Conservation (phyloP, 2,797 vertebrate genomes). For the Lutjanus campechanus region DNA sequence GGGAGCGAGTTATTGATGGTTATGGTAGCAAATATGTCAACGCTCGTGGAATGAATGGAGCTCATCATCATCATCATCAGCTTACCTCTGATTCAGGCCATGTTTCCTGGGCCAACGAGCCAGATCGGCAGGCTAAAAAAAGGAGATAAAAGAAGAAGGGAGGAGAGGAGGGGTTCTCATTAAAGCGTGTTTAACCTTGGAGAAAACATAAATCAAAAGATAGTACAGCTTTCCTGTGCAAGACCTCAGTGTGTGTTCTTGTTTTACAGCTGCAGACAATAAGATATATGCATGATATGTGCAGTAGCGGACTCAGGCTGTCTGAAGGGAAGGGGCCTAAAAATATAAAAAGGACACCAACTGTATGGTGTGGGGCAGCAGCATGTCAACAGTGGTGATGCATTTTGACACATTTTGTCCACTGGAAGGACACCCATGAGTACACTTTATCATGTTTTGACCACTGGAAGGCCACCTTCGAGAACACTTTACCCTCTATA, state of each 20-base stretch:
- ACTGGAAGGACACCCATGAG: no score
- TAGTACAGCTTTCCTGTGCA: background rate
- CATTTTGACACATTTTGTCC: no score
- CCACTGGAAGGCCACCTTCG: no score
- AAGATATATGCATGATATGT: background rate
- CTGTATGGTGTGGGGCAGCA: no score
- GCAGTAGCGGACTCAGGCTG: no score
- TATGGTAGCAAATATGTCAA: conserved; percentile 61
- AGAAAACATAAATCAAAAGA: conserved; percentile 49
- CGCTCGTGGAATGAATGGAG: conserved; percentile 39
- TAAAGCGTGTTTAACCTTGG: conserved; percentile 42
- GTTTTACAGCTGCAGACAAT: conserved; percentile 29
- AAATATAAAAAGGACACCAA: no score
- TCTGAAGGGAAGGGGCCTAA: no score
- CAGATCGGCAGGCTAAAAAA: conserved; percentile 8
- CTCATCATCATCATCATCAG: conserved; percentile 59
- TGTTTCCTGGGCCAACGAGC: conserved; percentile 28
- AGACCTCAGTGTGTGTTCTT: conserved; percentile 40
- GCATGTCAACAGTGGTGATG: no score
- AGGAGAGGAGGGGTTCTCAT: conserved; percentile 36
- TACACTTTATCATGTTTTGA: no score
- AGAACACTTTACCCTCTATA: no score
- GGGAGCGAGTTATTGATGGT: conserved; percentile 46
- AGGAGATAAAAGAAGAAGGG: conserved; percentile 17
- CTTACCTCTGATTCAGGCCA: conserved; percentile 22